Base-by-base conservation (phyloP, 2,113 vertebrate species). In the Anguilla rostrata region DNA sequence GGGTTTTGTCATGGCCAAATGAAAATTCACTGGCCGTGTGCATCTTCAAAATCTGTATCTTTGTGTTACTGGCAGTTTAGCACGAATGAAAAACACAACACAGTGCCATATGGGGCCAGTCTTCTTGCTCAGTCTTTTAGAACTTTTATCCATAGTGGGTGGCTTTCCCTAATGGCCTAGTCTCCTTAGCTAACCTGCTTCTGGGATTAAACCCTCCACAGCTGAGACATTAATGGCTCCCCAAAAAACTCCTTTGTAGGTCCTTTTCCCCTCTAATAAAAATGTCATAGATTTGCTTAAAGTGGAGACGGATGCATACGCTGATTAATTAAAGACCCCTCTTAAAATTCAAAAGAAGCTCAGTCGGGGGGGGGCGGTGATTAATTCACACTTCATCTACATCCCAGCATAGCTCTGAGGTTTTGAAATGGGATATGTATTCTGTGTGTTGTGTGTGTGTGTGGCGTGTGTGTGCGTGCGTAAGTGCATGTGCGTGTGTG, bases 141-240 rank as follows among this genome's bases (percentile, higher is more conserved):
- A 0, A 1, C 15, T 53, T 4, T 53, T 41, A 57, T 8, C 78
- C 86, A 41, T 87, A 86, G 90, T 92, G 92, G 92, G 93, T 91
- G 92, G 93, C 34, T 43, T 89, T 88, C 84, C 85, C 81, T 79
- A 11, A 12, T 86, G 85, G 88, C 87, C 91, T 86, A 91, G 85
- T 91, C 88, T 84, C 88, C 91, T 88, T 93, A 92, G 91, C 91
- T 88, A 92, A 91, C 88, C 87, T 87, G 89, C 92, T 91, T 91
- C 57, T 56, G 83, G 86, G 87, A 86, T 89, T 86, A 90, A 89
- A 63, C 87, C 81, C 88, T 82, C 83, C 12, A 87, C 87, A 85
- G 83, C 83, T 78, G 26, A 83, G 87, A 85, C 87, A 88, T 91
- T 92, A 89, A 93, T 88, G 85, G 91, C 92, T 88, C 87, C 80